phyloP scores from a whole-genome alignment of 2,113 vertebrate species.

The Melanerpes aurifrons region DNA sequence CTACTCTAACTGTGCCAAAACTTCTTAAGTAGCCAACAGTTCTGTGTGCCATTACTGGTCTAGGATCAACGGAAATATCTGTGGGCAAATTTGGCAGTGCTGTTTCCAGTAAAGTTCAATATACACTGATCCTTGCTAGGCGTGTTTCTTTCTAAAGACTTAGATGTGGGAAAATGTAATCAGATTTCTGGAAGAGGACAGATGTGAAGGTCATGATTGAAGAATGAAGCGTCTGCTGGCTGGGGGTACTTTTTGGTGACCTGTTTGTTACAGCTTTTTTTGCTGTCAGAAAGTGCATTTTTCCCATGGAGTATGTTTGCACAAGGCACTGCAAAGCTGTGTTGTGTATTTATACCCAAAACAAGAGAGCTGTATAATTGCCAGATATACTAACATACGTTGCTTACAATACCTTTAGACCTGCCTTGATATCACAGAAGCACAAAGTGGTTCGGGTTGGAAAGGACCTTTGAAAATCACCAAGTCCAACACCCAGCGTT shows the following conservation, averaged over 20 bases:
- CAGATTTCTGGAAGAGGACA: neutral
- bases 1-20: slow-evolving; percentile 90
- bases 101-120: neutral
- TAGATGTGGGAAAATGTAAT: neutral
- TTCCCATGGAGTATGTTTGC: neutral
- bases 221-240: neutral
- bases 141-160: neutral
- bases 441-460: neutral
- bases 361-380: neutral
- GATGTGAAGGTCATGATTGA: neutral
- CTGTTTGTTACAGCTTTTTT: neutral
- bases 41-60: neutral
- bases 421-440: neutral
- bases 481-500: neutral
- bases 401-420: neutral
- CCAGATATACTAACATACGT: neutral
- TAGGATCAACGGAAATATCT: neutral
- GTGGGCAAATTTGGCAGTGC: neutral
- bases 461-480: neutral
- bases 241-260: neutral
- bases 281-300: slow-evolving; percentile 16
- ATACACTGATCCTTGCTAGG: neutral
- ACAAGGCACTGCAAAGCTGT: slow-evolving; percentile 7
- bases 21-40: slow-evolving; percentile 85
- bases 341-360: neutral